These are phyloP conservation scores for Dichetophora obliterata DNA, from an alignment of 2,888 invertebrate genomes.

Conservation along the genomic window DNA sequence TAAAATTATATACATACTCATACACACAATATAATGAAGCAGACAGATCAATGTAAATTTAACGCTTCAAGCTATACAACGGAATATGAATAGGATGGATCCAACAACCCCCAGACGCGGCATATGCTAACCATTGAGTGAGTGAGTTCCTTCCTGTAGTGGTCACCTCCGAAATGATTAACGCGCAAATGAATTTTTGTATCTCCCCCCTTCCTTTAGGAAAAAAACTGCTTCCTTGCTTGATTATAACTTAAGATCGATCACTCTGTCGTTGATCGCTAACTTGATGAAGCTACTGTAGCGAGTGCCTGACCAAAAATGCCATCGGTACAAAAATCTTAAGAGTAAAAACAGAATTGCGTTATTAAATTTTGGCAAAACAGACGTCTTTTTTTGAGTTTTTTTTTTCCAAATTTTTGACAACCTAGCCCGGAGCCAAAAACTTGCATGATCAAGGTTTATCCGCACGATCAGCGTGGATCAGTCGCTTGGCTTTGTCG, in stretches of 20 bases:
- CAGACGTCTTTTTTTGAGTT: slow-evolving; percentile 20
- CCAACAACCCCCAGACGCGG: neutral
- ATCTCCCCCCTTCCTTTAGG: slow-evolving; percentile 34
- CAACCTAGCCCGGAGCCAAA: slow-evolving; percentile 28
- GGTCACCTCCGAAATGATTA: slow-evolving; percentile 60
- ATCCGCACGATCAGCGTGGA: slow-evolving; percentile 35
- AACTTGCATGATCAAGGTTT: slow-evolving; percentile 26
- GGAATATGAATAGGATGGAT: slow-evolving; percentile 1
- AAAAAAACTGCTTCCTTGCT: slow-evolving; percentile 39
- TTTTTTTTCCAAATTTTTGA: slow-evolving; percentile 30
- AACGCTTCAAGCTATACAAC: slow-evolving; percentile 38
- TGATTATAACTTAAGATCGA: slow-evolving; percentile 66
- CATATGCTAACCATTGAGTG: neutral
- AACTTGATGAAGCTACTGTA: slow-evolving; percentile 67
- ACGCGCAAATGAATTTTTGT: slow-evolving; percentile 67
- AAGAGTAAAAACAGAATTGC: slow-evolving; percentile 12
- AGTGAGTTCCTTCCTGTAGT: slow-evolving; percentile 11
- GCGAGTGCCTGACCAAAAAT: slow-evolving; percentile 3
- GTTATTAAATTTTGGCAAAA: slow-evolving; percentile 38
- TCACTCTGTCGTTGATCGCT: slow-evolving; percentile 67
- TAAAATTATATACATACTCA: slow-evolving; percentile 29
- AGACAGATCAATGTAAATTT: slow-evolving; percentile 46
- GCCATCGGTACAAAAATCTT: neutral
- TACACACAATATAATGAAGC: slow-evolving; percentile 41
- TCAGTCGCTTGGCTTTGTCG: slow-evolving; percentile 7